Evolutionary conservation across 2,888 invertebrate genomes (phyloP), one percentile per base, ranked within the genome.

Genomic region (Himalopsyche tibetana): DNA sequence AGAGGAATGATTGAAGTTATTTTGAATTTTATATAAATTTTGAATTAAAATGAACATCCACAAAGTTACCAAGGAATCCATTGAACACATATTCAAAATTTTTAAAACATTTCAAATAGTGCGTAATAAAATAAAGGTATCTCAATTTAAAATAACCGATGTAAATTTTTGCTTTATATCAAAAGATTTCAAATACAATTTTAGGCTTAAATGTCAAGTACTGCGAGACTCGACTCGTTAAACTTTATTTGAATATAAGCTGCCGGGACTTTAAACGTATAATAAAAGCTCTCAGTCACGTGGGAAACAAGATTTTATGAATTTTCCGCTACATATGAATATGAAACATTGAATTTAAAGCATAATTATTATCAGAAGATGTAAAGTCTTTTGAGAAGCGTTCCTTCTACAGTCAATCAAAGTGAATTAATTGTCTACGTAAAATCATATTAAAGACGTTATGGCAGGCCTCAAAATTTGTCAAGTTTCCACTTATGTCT

Each of bases 191-290:
- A 63, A 63, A 63, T 63, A 63, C 51, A 51, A 51, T 51, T 51
- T 51, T 51, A 51, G 51, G 51, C 63, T 63, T 63, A 63, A 63
- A 63, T 63, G 28, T 63, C 63, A 19, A 63, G 63, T 63, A 63
- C 81, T 81, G 81, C 83, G 83, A 69, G 51, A 51, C 63, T 87
- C 55, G 83, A 83, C 83, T 87, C 85, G 80, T 87, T 87, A 87
- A 85, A 83, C 79, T 85, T 83, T 81, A 84, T 84, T 81, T 9
- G 69, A 80, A 56, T 56, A 74, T 80, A 82, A 63, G 86, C 86
- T 80, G 82, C 80, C 79, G 38, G 79, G 45, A 45, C 74, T 85
- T 55, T 6, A 82, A 40, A 19, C 69, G 38, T 74, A 74, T 83
- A 82, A 85, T 85, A 85, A 85, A 83, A 85, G 83, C 83, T 56